These are phyloP conservation scores for Xiphydria camelus DNA, from an alignment of 2,888 invertebrate genomes.

Conservation along the genomic window DNA sequence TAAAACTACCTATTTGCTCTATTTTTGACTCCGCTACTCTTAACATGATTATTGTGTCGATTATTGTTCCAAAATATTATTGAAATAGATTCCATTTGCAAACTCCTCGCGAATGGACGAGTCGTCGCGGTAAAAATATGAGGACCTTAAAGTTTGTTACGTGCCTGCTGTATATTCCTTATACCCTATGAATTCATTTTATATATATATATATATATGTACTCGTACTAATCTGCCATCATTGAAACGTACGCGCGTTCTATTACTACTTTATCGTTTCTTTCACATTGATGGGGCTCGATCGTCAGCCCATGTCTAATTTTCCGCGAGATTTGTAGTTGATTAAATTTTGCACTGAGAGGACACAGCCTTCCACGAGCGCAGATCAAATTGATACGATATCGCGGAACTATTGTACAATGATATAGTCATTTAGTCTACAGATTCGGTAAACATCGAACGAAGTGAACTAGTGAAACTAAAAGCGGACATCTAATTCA, in stretches of 20 bases:
- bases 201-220: conserved; percentile 4
- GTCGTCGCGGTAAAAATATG: conserved; percentile 24
- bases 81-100: conserved; percentile 16
- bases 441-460: too few species aligned
- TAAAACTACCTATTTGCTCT: background rate
- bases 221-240: conserved; percentile 8
- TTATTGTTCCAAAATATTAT: conserved; percentile 30
- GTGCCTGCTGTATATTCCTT: background rate
- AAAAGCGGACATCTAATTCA: conserved; percentile 36
- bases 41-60: conserved; percentile 28
- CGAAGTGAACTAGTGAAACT: too few species aligned
- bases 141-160: conserved; percentile 21
- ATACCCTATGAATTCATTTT: background rate
- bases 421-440: too few species aligned
- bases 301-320: conserved; percentile 34
- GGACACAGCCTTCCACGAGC: too few species aligned
- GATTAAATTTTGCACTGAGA: too few species aligned
- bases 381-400: too few species aligned
- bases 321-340: too few species aligned
- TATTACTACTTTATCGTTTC: conserved; percentile 18
- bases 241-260: conserved; percentile 6
- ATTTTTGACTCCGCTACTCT: conserved; percentile 19
- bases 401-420: too few species aligned
- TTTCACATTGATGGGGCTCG: conserved; percentile 32
- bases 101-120: conserved; percentile 8